A percentile compares a stretch with the other conserved stretches of the same genome.
Conservation (phyloP, 2,797 vertebrate genomes). For the Arrhamphus sclerolepis region DNA sequence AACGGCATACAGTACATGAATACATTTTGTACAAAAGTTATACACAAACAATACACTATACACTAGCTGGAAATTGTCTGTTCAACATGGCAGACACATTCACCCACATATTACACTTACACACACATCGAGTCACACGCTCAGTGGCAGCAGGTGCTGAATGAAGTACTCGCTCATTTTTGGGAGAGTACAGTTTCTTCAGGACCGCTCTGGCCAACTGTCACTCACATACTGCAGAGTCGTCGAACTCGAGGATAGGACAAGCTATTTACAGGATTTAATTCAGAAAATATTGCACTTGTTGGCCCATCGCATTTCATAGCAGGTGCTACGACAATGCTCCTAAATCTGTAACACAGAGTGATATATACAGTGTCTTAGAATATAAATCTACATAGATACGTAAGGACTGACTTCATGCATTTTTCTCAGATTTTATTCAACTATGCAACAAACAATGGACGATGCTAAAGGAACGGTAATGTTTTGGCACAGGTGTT, state of each 20-base stretch:
- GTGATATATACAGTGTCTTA: conserved; percentile 75
- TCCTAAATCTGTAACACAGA: conserved; percentile 85
- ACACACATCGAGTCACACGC: conserved; percentile 32
- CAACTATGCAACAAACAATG: conserved; percentile 79
- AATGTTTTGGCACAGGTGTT: conserved; percentile 68
- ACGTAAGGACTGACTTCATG: conserved; percentile 70
- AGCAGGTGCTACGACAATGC: conserved; percentile 84
- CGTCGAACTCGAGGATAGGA: conserved; percentile 76
- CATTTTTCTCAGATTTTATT: conserved; percentile 69
- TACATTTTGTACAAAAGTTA: conserved; percentile 80
- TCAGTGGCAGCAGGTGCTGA: conserved; percentile 42
- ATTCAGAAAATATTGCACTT: conserved; percentile 99
- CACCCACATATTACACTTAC: conserved; percentile 16
- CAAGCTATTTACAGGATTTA: conserved; percentile 91
- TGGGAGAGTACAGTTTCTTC: conserved; percentile 40
- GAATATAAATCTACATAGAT: conserved; percentile 83
- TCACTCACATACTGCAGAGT: conserved; percentile 71
- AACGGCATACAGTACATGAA: conserved; percentile 72
- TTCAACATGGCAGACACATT: conserved; percentile 59
- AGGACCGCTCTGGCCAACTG: conserved; percentile 40
- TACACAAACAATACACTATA: conserved; percentile 75
- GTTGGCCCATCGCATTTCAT: conserved; percentile 96
- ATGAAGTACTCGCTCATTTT: conserved; percentile 34
- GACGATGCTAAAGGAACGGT: conserved; percentile 48
- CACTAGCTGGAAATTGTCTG: conserved; percentile 54